phyloP scores from a whole-genome alignment of 2,113 vertebrate genomes.

The Grallaria varia region DNA sequence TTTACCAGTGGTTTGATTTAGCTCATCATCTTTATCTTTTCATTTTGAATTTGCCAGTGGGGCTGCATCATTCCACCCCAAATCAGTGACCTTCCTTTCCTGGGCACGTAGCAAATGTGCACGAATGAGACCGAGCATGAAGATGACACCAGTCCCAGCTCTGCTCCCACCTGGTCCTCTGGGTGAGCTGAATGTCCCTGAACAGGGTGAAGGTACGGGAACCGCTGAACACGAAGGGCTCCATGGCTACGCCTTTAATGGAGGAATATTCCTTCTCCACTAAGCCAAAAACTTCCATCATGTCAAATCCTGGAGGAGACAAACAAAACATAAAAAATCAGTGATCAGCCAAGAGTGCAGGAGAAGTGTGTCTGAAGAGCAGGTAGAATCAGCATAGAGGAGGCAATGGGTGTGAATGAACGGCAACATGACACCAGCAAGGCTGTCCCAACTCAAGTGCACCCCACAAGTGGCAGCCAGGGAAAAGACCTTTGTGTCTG shows the following conservation, averaged over 20 bases:
- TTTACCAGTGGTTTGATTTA: neutral
- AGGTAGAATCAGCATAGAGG: neutral
- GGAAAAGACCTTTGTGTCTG: neutral
- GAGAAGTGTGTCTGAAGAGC: neutral
- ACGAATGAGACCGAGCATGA: neutral
- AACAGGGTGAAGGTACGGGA: slow-evolving; percentile 83
- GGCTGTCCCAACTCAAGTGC: neutral
- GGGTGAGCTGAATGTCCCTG: slow-evolving; percentile 85
- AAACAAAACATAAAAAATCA: neutral
- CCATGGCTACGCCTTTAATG: slow-evolving; percentile 84
- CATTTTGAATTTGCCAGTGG: neutral
- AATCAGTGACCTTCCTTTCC: neutral
- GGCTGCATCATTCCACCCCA: neutral
- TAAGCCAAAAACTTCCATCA: slow-evolving; percentile 92
- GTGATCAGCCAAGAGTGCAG: neutral
- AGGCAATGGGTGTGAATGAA: neutral
- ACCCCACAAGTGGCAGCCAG: neutral
- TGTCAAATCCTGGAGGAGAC: slow-evolving; percentile 82
- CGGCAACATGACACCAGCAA: neutral
- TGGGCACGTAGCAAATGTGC: neutral
- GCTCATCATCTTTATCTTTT: neutral
- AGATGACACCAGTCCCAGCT: neutral
- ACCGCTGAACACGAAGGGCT: slow-evolving; percentile 80
- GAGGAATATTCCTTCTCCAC: slow-evolving; percentile 82
- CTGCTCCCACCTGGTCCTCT: slow-evolving; percentile 79